phyloP scores from a whole-genome alignment of 2,113 vertebrate genomes.

The Colinus virginianus region DNA sequence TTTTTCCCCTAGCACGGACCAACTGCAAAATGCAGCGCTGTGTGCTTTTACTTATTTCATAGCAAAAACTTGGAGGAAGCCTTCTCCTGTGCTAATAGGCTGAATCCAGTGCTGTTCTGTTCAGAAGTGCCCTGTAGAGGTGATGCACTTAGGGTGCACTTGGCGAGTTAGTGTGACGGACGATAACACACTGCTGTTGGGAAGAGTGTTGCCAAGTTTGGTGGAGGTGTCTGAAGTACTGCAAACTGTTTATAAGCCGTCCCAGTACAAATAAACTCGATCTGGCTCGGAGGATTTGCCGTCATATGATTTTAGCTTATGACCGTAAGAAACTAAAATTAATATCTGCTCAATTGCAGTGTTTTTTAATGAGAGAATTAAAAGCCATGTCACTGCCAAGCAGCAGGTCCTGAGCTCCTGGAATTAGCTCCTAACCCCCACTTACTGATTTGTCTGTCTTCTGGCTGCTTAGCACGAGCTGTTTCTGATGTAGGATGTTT shows the following conservation, averaged over 20 bases:
- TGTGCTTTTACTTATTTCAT: background rate
- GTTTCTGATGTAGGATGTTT: background rate
- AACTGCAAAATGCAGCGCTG: rapidly evolving
- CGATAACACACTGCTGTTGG: rapidly evolving
- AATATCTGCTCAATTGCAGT: background rate
- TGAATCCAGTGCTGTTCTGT: background rate
- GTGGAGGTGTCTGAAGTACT: background rate
- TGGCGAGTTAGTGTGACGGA: background rate
- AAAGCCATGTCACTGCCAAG: background rate
- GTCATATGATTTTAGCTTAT: constrained; percentile 12
- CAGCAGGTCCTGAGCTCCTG: constrained; percentile 37
- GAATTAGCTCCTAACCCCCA: background rate
- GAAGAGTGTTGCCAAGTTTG: background rate
- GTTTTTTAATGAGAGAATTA: constrained; percentile 32
- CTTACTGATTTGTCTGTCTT: constrained; percentile 1
- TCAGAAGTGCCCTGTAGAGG: background rate
- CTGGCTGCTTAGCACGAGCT: background rate
- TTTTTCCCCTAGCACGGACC: background rate
- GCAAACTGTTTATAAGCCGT: background rate
- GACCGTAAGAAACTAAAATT: constrained; percentile 9
- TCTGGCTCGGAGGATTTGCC: background rate
- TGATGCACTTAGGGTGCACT: background rate
- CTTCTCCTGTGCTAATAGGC: background rate
- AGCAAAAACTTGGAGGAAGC: background rate
- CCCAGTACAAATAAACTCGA: background rate